Conservation (phyloP, 2,888 invertebrate genomes). For the Apoderus coryli region DNA sequence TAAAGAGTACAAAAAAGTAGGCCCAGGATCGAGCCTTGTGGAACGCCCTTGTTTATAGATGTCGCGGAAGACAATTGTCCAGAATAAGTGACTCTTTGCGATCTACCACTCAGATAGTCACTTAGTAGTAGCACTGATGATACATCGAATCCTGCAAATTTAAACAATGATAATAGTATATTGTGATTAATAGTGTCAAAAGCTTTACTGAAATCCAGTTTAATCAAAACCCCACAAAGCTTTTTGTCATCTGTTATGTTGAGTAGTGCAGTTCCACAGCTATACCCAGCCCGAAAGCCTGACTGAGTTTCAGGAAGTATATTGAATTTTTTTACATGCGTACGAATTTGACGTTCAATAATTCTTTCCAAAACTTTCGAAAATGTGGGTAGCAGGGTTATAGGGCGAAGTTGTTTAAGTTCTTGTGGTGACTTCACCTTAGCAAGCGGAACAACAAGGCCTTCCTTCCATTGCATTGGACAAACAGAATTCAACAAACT, state of each 20-base stretch:
- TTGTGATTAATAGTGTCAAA: no score
- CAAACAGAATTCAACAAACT: not conserved
- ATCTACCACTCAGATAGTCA: no score
- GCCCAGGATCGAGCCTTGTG: no score
- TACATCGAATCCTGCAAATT: no score
- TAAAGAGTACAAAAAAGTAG: no score
- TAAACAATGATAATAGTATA: no score
- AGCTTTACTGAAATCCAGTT: no score
- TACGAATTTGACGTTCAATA: constrained; percentile 1
- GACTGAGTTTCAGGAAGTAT: constrained; percentile 6
- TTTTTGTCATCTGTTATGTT: constrained; percentile 6
- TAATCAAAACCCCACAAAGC: no score
- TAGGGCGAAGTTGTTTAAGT: constrained; percentile 4
- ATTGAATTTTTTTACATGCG: constrained; percentile 3
- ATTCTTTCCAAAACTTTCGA: constrained; percentile 7
- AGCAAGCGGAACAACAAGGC: constrained; percentile 3
- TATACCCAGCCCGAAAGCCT: constrained; percentile 5
- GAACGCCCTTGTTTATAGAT: no score
- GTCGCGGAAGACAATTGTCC: no score
- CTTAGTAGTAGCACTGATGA: no score
- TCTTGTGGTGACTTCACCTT: constrained; percentile 4
- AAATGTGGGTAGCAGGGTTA: constrained; percentile 2
- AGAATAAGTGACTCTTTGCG: no score
- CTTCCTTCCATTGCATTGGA: constrained; percentile 4
- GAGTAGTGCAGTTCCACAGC: constrained; percentile 5